Conservation (phyloP, 1,140 invertebrate species). For the Metaphire vulgaris region DNA sequence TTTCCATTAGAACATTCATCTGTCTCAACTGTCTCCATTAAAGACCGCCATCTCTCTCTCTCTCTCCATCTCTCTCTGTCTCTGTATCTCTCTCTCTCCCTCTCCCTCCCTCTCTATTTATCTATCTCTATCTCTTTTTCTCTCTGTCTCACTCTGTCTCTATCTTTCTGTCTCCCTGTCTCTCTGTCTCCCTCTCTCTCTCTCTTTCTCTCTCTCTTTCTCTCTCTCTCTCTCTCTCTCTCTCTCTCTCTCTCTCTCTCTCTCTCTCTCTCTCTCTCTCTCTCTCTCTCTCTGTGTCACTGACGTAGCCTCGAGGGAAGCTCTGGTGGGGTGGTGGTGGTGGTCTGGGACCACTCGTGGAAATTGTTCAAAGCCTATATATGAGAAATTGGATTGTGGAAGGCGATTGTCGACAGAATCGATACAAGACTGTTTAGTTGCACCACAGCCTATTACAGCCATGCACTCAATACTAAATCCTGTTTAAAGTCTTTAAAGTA, state of each 20-base stretch:
- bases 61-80: background rate
- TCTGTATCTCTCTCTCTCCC: background rate
- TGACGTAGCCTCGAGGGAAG: too few species aligned
- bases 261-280: background rate
- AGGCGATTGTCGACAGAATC: too few species aligned
- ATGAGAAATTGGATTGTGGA: too few species aligned
- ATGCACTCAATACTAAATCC: too few species aligned
- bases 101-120: background rate
- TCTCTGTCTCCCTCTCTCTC: background rate
- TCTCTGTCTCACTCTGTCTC: background rate
- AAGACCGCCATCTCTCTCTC: background rate
- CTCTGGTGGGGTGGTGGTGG: too few species aligned
- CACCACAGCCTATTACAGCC: too few species aligned
- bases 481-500: too few species aligned
- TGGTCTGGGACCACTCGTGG: too few species aligned
- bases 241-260: background rate
- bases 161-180: background rate
- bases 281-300: slow-evolving; percentile 2
- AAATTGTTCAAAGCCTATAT: too few species aligned
- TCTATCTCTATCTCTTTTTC: background rate
- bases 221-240: background rate
- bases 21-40: background rate
- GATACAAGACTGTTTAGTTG: too few species aligned
- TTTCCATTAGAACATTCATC: background rate
- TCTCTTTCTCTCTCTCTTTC: background rate